Base-by-base conservation (phyloP, 2,888 invertebrate genomes). In the Callinectes sapidus region DNA sequence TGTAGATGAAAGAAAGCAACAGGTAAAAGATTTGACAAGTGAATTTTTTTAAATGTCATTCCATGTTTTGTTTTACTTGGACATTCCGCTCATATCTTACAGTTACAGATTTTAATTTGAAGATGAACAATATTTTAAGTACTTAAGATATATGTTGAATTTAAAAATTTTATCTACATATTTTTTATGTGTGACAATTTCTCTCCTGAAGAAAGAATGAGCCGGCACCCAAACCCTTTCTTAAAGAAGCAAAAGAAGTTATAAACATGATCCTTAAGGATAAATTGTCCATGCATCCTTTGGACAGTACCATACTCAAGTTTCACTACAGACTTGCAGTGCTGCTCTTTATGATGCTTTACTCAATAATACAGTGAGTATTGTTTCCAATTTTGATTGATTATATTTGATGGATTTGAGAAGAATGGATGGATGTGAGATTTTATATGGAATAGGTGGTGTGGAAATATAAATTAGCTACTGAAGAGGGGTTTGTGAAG, bases 241-340 rank as follows among this genome's bases (percentile, higher is more conserved):
- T 81, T 13, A 81, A 81, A 16, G 81, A 81, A 81, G 35, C 18
- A 3, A 81, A 81, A 18, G 81, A 35, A 16, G 81, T 81, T 81
- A 28, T 81, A 18, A 14, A 35, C 35, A 81, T 2, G 16, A 81
- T 81, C 81, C 13, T 81, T 13, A 32, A 81, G 32, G 14, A 32
- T 14, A 35, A 28, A 18, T 16, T 81, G 35, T 81, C 32, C 32
- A 32, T 14, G 2, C 35, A 81, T 1, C 81, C 81, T 18, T 35
- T 81, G 81, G 81, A 81, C 81, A 81, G 81, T 32, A 16, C 81
- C 35, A 35, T 81, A 35, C 81, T 81, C 81, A 81, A 32, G n/a
- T 10, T 81, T 32, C 81, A 81, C 35, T 81, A 81, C 81, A 81
- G 81, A 81, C 35, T 81, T 35, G 18, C 81, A 16, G 32, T 35